Conservation (phyloP, 2,113 vertebrate genomes). For the Turdus rufiventris region DNA sequence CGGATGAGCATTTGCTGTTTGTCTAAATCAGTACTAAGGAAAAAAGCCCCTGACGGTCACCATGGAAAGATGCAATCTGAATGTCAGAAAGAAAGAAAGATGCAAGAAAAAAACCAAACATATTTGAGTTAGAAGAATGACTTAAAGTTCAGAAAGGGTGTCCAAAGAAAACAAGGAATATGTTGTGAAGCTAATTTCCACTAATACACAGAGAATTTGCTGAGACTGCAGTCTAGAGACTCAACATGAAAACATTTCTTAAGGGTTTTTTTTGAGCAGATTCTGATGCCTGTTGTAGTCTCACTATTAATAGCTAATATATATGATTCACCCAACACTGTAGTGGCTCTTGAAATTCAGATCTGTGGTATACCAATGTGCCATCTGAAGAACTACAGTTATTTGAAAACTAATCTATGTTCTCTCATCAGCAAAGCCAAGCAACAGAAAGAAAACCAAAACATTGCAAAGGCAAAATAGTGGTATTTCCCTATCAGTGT, state of each 20-base stretch:
- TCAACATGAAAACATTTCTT: not conserved
- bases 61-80: not conserved
- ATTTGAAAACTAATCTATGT: not conserved
- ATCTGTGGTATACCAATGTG: not conserved
- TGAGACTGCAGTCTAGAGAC: not conserved
- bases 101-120: not conserved
- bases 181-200: not conserved
- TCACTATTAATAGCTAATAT: not conserved
- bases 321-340: not conserved
- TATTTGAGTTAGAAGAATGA: not conserved
- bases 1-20: not conserved
- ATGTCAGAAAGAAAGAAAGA: not conserved
- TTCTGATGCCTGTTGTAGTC: not conserved
- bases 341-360: not conserved
- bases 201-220: conserved; percentile 13
- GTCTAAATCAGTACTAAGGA: not conserved
- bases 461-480: not conserved
- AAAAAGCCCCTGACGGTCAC: not conserved
- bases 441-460: not conserved
- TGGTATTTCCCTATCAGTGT: not conserved
- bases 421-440: not conserved
- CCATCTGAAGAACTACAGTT: not conserved
- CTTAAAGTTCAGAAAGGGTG: not conserved
- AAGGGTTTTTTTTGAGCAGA: not conserved
- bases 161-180: not conserved